Percentiles rank a stretch among this genome's conserved stretches.
These are phyloP conservation scores for Xestia ashworthii DNA, from an alignment of 2,888 invertebrate species.

Conservation along the genomic window DNA sequence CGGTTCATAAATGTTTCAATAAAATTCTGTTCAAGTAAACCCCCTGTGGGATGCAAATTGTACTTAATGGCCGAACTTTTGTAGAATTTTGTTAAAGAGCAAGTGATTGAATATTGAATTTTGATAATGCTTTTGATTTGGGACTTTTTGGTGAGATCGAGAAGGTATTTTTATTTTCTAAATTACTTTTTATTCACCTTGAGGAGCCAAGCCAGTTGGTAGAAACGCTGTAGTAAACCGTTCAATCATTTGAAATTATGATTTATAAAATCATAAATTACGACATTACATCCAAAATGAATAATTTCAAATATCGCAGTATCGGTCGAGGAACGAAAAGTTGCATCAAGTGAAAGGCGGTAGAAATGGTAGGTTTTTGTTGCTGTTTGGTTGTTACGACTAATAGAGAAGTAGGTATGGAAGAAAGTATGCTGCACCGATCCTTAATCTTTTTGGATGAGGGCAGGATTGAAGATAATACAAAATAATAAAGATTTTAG, in stretches of 20 bases:
- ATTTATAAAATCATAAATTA: background rate
- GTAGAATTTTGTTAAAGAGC: conserved; percentile 8
- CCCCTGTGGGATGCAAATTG: conserved; percentile 42
- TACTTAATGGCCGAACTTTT: conserved; percentile 30
- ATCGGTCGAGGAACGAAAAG: background rate
- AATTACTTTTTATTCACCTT: background rate
- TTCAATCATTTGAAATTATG: background rate
- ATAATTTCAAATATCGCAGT: background rate
- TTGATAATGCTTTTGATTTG: background rate
- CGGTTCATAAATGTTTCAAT: conserved; percentile 37
- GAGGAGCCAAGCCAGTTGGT: background rate
- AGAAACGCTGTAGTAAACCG: background rate
- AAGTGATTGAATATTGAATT: conserved; percentile 17
- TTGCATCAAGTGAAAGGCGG: background rate
- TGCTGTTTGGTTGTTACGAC: no score
- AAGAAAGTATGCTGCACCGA: background rate
- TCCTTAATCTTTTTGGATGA: background rate
- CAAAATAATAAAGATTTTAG: background rate
- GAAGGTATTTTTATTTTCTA: background rate
- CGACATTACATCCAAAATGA: background rate
- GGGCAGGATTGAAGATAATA: background rate
- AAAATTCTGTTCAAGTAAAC: conserved; percentile 43
- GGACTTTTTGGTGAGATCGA: no score
- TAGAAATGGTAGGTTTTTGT: no score
- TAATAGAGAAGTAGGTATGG: background rate